Conservation (phyloP, 2,888 invertebrate species). For the Stenchaetothrips biformis region DNA sequence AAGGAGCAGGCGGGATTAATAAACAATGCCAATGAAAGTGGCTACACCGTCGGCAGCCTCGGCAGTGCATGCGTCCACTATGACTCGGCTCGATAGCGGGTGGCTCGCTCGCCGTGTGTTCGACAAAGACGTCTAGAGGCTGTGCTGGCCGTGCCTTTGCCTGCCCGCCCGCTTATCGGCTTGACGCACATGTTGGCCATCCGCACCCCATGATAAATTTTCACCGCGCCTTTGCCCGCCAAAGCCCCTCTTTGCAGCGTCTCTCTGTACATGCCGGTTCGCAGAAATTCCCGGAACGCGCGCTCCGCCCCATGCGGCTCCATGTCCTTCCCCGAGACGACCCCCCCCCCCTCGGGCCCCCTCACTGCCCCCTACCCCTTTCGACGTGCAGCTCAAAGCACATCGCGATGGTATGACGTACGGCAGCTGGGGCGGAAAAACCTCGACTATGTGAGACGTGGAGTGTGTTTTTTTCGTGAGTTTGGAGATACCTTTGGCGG, state of each 20-base stretch:
- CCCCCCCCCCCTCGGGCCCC: background rate
- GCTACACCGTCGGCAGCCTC: no score
- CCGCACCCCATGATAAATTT: background rate
- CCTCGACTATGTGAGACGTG: background rate
- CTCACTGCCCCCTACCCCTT: background rate
- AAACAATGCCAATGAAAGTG: no score
- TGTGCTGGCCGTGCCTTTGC: no score
- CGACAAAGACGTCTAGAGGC: no score
- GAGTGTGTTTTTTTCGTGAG: background rate
- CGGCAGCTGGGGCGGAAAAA: no score
- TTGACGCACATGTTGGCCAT: no score
- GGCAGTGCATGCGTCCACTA: no score
- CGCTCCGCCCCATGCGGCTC: background rate
- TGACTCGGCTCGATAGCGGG: no score
- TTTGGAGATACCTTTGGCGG: no score
- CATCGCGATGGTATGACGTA: background rate
- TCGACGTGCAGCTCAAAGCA: background rate
- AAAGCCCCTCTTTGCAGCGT: background rate
- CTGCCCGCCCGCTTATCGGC: no score
- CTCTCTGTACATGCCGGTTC: background rate
- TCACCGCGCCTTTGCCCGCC: background rate
- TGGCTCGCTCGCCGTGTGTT: no score
- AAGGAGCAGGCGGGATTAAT: no score
- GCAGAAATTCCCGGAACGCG: slow-evolving; percentile 15
- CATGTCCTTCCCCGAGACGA: background rate